Percentiles rank a stretch among this genome's conserved stretches.
Conservation (phyloP, 2,888 invertebrate genomes). For the Pharmacophagus antenor region DNA sequence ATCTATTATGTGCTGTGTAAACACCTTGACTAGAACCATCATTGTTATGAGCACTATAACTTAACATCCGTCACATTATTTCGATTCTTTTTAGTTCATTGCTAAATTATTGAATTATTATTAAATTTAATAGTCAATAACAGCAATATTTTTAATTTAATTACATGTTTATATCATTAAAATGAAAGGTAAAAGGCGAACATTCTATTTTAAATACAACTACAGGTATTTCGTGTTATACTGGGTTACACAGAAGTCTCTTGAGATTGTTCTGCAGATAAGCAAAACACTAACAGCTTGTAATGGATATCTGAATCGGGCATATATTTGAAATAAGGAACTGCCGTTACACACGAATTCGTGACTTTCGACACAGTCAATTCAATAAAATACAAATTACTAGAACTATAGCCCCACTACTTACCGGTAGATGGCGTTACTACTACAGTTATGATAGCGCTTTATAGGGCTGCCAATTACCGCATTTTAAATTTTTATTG, state of each 20-base stretch:
- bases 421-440: constrained; percentile 25
- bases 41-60: too few species aligned
- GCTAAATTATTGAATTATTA: too few species aligned
- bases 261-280: constrained; percentile 27
- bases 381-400: constrained; percentile 31
- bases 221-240: constrained; percentile 20
- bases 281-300: constrained; percentile 30
- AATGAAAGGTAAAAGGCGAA: constrained; percentile 22
- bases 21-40: too few species aligned
- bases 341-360: constrained; percentile 31
- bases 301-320: constrained; percentile 32
- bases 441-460: constrained; percentile 8
- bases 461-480: constrained; percentile 16
- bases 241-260: constrained; percentile 27
- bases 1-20: too few species aligned
- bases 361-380: constrained; percentile 31
- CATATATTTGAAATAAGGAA: constrained; percentile 32
- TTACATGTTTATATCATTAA: constrained; percentile 1
- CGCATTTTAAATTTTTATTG: background rate
- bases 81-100: too few species aligned
- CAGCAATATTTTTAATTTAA: background rate
- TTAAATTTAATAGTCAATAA: background rate
- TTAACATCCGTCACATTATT: too few species aligned
- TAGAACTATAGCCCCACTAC: constrained; percentile 22
- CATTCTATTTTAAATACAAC: constrained; percentile 17